Conservation (phyloP, 2,113 vertebrate genomes). For the Tapirus terrestris region DNA sequence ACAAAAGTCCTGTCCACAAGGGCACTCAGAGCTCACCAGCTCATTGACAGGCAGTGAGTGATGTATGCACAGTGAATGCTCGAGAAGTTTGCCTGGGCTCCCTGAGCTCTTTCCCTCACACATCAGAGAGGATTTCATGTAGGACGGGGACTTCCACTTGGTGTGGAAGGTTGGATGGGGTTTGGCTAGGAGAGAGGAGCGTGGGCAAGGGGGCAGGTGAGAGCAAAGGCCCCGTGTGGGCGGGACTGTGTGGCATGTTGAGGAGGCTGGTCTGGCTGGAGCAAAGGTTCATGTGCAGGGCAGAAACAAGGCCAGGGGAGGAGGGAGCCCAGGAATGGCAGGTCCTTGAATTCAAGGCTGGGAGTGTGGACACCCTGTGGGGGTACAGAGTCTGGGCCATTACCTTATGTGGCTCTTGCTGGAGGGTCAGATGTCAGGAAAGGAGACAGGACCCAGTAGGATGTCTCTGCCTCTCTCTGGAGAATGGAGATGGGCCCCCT, state of each 20-base stretch:
- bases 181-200: background rate
- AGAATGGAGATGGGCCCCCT: background rate
- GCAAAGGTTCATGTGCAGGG: background rate
- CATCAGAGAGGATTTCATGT: background rate
- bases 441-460: background rate
- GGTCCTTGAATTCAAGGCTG: background rate
- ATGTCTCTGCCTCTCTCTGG: background rate
- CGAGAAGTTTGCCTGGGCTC: background rate
- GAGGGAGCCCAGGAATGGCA: background rate
- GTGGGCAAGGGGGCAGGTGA: background rate
- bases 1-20: background rate
- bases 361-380: background rate
- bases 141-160: background rate
- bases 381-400: background rate
- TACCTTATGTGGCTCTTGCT: background rate
- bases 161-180: background rate
- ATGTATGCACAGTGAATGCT: accelerated
- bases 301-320: background rate
- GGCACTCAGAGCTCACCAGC: background rate
- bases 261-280: background rate
- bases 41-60: background rate
- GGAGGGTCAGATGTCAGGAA: background rate
- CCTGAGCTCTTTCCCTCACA: background rate
- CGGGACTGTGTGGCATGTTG: background rate
- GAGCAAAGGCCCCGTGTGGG: background rate